Percentiles rank a stretch among this genome's conserved stretches.
phyloP scores from a whole-genome alignment of 1,140 invertebrate species.

The Panagrolaimus sp. region DNA sequence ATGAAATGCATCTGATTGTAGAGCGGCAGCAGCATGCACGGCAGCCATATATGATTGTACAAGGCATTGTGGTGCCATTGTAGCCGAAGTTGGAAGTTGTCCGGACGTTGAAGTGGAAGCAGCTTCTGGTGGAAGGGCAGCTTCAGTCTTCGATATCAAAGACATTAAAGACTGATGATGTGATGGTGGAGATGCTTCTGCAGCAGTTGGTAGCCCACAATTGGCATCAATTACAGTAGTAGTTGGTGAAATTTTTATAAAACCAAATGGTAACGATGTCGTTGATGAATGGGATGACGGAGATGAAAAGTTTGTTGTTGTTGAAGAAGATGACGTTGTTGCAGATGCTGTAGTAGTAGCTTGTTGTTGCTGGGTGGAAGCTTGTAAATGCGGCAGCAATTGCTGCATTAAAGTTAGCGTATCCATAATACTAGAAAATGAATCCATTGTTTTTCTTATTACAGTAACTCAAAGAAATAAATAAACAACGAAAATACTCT shows the following conservation, averaged over 20 bases:
- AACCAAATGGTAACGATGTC: neutral
- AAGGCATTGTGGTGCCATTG: neutral
- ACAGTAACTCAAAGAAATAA: too few relatives aligned
- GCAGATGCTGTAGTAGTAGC: neutral
- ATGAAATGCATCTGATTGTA: neutral
- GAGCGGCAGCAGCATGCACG: neutral
- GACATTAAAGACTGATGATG: neutral
- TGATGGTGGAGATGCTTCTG: neutral
- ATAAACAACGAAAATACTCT: too few relatives aligned
- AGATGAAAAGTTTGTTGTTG: neutral
- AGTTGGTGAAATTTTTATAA: slow-evolving; percentile 3
- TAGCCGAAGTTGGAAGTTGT: neutral
- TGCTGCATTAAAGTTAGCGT: slow-evolving; percentile 8
- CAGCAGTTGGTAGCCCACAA: neutral
- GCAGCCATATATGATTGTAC: neutral
- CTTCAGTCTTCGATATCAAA: neutral
- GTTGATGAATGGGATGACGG: neutral
- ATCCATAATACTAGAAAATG: neutral
- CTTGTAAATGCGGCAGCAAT: neutral
- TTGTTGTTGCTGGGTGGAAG: neutral
- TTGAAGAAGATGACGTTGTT: neutral
- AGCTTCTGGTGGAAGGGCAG: slow-evolving; percentile 3
- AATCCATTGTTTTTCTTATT: too few relatives aligned
- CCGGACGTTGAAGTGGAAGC: neutral
- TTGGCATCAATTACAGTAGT: neutral